Conservation (phyloP, 1,140 invertebrate species). For the Drosophila bifasciata region DNA sequence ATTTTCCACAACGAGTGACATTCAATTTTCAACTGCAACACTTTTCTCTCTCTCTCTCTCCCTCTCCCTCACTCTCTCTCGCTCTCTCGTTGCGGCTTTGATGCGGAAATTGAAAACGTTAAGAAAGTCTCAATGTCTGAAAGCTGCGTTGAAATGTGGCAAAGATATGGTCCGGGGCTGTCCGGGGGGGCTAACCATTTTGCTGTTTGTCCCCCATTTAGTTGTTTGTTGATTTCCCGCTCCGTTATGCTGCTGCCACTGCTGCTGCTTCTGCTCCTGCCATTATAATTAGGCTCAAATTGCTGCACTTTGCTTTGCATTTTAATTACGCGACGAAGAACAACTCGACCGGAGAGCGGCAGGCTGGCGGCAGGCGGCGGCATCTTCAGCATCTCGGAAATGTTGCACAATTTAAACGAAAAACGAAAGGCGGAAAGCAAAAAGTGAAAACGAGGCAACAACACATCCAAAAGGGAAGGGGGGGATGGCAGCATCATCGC, state of each 20-base stretch:
- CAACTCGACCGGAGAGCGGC: conserved; percentile 20
- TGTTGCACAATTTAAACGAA: conserved; percentile 67
- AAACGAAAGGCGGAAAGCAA: conserved; percentile 33
- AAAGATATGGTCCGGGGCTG: conserved; percentile 27
- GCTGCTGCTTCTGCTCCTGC: conserved; percentile 24
- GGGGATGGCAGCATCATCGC: conserved; percentile 30
- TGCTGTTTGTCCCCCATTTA: conserved; percentile 12
- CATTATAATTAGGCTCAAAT: conserved; percentile 64
- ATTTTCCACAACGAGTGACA: conserved; percentile 62
- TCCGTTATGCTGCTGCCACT: conserved; percentile 14
- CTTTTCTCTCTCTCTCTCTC: conserved; percentile 4
- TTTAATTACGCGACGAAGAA: conserved; percentile 66
- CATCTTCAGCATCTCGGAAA: conserved; percentile 49
- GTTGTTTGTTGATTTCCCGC: conserved; percentile 36
- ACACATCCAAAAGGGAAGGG: conserved; percentile 19
- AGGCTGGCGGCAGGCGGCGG: conserved; percentile 6
- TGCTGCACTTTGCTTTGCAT: conserved; percentile 53
- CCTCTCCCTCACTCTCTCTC: too few relatives aligned
- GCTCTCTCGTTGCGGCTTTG: conserved; percentile 43
- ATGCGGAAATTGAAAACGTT: conserved; percentile 78
- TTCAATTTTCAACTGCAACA: conserved; percentile 73
- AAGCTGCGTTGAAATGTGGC: conserved; percentile 30
- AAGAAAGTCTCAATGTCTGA: conserved; percentile 8
- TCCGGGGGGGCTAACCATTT: conserved; percentile 37
- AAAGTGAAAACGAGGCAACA: conserved; percentile 19